Percentiles rank a stretch among this genome's conserved stretches.
Conservation (phyloP, 2,113 vertebrate genomes). For the Todiramphus chloris region DNA sequence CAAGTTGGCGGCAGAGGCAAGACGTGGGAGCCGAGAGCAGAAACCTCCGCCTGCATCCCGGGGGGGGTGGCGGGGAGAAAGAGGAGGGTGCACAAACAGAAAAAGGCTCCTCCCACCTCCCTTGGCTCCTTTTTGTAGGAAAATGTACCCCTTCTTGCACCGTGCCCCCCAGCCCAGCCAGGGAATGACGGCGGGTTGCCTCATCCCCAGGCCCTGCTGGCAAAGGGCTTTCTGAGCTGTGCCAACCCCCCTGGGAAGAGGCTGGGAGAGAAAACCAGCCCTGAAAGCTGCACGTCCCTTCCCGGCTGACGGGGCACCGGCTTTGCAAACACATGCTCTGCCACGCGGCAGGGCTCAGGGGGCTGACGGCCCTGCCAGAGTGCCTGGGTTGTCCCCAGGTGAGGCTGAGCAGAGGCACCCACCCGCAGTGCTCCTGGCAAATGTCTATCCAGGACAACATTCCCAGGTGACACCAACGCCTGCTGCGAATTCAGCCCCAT, state of each 20-base stretch:
- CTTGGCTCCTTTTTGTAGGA: background rate
- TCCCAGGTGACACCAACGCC: background rate
- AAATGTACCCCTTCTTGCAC: background rate
- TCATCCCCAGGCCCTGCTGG: background rate
- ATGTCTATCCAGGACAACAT: background rate
- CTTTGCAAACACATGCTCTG: background rate
- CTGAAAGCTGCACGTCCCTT: background rate
- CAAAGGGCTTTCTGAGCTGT: background rate
- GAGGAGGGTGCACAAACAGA: too few species aligned
- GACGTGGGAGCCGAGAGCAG: background rate
- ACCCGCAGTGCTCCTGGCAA: background rate
- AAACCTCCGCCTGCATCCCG: background rate
- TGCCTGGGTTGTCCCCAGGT: rapidly evolving
- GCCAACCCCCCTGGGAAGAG: background rate
- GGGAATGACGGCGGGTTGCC: rapidly evolving
- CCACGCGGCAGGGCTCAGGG: rapidly evolving
- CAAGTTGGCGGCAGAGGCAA: background rate
- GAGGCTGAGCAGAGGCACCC: background rate
- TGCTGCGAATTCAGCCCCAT: background rate
- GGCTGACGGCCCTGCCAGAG: background rate
- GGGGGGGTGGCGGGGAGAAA: rapidly evolving
- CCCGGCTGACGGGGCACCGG: rapidly evolving
- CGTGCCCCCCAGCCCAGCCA: background rate
- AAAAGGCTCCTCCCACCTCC: background rate
- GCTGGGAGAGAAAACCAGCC: background rate